Conservation (phyloP, 2,888 invertebrate genomes). For the Dynastes tityus region DNA sequence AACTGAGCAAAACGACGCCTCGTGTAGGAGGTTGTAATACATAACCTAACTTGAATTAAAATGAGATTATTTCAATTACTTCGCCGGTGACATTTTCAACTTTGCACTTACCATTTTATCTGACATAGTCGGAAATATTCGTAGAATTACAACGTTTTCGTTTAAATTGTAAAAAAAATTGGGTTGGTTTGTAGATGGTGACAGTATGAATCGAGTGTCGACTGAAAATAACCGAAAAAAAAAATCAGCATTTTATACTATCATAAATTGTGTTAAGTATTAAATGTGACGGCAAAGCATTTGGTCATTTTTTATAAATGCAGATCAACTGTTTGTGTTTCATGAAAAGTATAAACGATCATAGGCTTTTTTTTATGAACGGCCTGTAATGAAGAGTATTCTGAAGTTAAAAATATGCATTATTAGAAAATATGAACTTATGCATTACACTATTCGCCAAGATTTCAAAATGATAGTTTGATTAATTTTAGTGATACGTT, state of each 20-base stretch:
- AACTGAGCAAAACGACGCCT: conserved; percentile 92
- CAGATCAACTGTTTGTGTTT: no score
- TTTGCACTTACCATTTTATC: conserved; percentile 73
- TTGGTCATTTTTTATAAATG: no score
- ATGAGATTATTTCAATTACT: background rate
- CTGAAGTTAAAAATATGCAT: no score
- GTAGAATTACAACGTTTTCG: conserved; percentile 87
- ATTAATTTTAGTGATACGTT: no score
- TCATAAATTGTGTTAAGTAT: no score
- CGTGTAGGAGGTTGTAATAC: conserved; percentile 81
- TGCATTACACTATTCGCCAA: no score
- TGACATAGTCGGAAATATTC: conserved; percentile 94
- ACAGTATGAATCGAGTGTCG: background rate
- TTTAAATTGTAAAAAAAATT: conserved; percentile 81
- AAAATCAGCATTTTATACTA: background rate
- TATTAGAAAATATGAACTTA: no score
- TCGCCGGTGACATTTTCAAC: background rate
- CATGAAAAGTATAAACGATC: no score
- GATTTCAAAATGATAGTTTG: no score
- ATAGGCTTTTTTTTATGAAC: no score
- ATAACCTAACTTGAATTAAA: conserved; percentile 72
- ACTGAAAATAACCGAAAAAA: background rate
- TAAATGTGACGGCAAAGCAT: no score
- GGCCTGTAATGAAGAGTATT: no score
- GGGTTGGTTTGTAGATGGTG: background rate